Evolutionary conservation across 2,888 invertebrate species (phyloP).

Genomic region (Gryllus longicercus): DNA sequence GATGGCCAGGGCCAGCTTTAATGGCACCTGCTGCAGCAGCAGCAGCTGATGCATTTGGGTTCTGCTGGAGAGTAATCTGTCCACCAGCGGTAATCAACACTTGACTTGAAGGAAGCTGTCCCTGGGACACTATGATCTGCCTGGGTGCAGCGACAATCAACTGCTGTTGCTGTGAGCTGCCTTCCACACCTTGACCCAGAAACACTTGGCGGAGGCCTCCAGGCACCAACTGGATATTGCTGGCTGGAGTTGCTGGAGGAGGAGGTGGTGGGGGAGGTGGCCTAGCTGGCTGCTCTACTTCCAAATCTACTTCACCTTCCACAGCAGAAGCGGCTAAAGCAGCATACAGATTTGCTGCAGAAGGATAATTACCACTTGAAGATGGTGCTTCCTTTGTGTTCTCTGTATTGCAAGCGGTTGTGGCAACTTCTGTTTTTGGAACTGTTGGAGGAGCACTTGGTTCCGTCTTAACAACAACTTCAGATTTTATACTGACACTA

Average conservation of each 20-base stretch:
- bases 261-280: conserved; percentile 18
- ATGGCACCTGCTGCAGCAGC: conserved; percentile 25
- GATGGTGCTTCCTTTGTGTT: conserved; percentile 33
- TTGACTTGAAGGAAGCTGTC: conserved; percentile 42
- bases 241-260: conserved; percentile 29
- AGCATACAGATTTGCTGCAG: conserved; percentile 80
- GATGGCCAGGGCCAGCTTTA: conserved; percentile 44
- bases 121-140: conserved; percentile 53
- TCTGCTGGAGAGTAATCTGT: conserved; percentile 42
- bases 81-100: conserved; percentile 44
- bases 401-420: conserved; percentile 26
- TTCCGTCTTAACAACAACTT: conserved; percentile 23
- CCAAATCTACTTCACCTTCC: conserved; percentile 68
- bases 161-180: conserved; percentile 44
- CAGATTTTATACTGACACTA: not conserved
- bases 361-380: conserved; percentile 47
- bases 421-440: conserved; percentile 31
- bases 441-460: conserved; percentile 30
- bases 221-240: conserved; percentile 34
- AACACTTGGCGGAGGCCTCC: conserved; percentile 36
- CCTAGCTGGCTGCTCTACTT: conserved; percentile 34
- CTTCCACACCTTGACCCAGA: conserved; percentile 30
- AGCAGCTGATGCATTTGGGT: conserved; percentile 31
- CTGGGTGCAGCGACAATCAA: conserved; percentile 49
- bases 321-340: conserved; percentile 80